Conservation (phyloP, 2,888 invertebrate genomes). For the Cheilosia vernalis region DNA sequence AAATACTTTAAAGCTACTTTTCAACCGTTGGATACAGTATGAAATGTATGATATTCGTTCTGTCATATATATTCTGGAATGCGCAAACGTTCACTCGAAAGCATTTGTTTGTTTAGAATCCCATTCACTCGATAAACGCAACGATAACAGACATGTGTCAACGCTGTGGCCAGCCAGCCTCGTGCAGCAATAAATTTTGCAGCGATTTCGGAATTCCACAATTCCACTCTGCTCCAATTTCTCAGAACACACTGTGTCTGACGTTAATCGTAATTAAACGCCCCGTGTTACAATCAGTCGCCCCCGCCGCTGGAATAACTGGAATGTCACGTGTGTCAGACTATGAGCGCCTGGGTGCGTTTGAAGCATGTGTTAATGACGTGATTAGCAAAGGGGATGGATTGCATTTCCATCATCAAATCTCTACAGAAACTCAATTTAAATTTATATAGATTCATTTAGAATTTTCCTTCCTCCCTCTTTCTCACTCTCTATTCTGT, state of each 20-base stretch:
- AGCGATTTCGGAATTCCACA: conserved; percentile 26
- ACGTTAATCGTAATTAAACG: conserved; percentile 40
- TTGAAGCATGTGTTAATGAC: conserved; percentile 2
- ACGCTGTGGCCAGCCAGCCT: not conserved
- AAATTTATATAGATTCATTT: conserved; percentile 8
- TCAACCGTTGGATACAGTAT: no score
- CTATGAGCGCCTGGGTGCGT: conserved; percentile 21
- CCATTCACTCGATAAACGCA: not conserved
- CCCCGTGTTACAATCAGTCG: conserved; percentile 18
- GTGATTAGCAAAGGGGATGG: not conserved
- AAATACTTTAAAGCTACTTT: no score
- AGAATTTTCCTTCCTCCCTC: not conserved
- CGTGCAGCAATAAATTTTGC: conserved; percentile 8
- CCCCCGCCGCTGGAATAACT: not conserved
- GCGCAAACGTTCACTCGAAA: no score
- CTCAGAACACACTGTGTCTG: not conserved
- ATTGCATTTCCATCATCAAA: conserved; percentile 4
- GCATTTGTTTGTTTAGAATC: no score
- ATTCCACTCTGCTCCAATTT: conserved; percentile 31
- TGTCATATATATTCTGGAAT: no score
- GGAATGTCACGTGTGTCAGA: conserved; percentile 6
- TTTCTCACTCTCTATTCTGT: not conserved
- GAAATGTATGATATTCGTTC: no score
- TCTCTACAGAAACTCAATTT: conserved; percentile 33
- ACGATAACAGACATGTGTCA: conserved; percentile 9